phyloP scores from a whole-genome alignment of 2,113 vertebrate species.

The Pedetes capensis region DNA sequence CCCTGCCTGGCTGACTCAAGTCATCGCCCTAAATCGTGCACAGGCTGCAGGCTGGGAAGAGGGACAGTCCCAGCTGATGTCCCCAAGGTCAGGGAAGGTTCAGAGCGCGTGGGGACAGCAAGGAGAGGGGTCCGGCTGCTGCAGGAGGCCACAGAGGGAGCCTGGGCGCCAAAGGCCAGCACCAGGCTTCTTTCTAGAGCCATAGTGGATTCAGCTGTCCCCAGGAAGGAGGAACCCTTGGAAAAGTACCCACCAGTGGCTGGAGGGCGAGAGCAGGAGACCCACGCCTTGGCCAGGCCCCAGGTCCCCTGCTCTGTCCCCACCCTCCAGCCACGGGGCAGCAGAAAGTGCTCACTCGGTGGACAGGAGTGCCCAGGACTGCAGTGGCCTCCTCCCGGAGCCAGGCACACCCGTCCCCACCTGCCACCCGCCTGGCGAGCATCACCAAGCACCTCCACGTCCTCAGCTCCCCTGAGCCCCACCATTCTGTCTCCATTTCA shows the following conservation, averaged over 20 bases:
- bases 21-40: slow-evolving; percentile 16
- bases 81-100: slow-evolving; percentile 16
- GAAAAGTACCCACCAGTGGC: neutral
- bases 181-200: neutral
- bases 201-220: neutral
- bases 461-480: neutral
- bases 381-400: neutral
- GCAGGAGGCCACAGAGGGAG: neutral
- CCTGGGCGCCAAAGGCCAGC: neutral
- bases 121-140: neutral
- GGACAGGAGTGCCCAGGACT: neutral
- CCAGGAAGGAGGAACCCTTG: neutral
- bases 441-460: neutral
- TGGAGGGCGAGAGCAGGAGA: neutral
- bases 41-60: neutral
- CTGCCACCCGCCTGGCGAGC: neutral
- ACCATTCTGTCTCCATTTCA: neutral
- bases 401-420: neutral
- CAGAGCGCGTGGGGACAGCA: neutral
- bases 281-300: neutral
- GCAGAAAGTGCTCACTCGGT: no score
- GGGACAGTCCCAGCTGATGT: neutral
- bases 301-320: no score
- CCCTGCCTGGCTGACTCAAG: neutral
- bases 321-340: no score